Conservation (phyloP, 2,797 vertebrate genomes). For the Falco naumanni region DNA sequence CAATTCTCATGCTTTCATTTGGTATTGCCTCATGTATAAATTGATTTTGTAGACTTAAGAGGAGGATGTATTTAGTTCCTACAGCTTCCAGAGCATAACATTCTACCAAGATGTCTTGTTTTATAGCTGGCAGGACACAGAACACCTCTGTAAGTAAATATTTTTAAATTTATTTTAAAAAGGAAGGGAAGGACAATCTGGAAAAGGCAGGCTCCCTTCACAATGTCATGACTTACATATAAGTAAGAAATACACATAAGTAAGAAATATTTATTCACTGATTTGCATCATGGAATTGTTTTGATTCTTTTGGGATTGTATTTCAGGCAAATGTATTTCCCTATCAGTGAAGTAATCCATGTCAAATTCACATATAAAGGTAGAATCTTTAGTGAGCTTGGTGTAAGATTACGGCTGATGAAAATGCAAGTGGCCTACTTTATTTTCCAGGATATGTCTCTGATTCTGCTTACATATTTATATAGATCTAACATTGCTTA, state of each 20-base stretch:
- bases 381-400: background rate
- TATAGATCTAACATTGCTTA: background rate
- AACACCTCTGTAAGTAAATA: background rate
- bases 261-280: background rate
- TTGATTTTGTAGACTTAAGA: background rate
- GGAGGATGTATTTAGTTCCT: background rate
- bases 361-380: background rate
- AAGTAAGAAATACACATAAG: background rate
- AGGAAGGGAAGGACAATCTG: background rate
- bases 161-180: background rate
- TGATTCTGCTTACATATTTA: background rate
- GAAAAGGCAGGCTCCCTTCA: background rate
- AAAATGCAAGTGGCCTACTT: background rate
- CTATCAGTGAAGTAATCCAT: background rate
- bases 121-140: background rate
- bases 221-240: background rate
- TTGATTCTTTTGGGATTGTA: background rate
- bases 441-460: background rate
- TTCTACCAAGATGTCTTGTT: background rate
- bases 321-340: background rate
- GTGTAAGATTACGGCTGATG: background rate
- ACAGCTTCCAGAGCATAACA: background rate
- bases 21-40: background rate
- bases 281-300: background rate
- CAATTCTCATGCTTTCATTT: background rate